These are phyloP conservation scores for Gymnothorax reevesii DNA, from an alignment of 2,797 vertebrate species.

Conservation along the genomic window DNA sequence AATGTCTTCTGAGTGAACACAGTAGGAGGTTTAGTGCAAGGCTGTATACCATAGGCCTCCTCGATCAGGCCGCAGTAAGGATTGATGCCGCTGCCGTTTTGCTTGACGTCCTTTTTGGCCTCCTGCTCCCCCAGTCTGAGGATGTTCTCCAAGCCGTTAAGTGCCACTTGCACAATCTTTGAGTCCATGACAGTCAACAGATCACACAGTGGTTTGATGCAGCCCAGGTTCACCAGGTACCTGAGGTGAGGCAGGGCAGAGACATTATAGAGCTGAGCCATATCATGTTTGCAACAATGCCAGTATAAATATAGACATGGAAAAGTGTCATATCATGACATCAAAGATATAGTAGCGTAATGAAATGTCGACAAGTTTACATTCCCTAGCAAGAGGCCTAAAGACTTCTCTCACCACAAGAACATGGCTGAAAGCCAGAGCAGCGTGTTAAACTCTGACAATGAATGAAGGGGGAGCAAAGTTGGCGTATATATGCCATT, in stretches of 20 bases:
- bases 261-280: neutral
- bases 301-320: too few relatives aligned
- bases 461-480: too few relatives aligned
- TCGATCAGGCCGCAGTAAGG: conserved; percentile 96
- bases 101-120: conserved; percentile 85
- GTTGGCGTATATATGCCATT: too few relatives aligned
- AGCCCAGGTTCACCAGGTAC: conserved; percentile 93
- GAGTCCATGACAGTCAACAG: conserved; percentile 98
- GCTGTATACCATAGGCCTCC: conserved; percentile 88
- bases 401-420: too few relatives aligned
- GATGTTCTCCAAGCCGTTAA: conserved; percentile 96
- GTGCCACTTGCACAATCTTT: conserved; percentile 95
- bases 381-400: too few relatives aligned
- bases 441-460: too few relatives aligned
- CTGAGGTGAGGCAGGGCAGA: conserved; percentile 59
- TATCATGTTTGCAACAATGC: too few relatives aligned
- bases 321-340: too few relatives aligned
- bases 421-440: too few relatives aligned
- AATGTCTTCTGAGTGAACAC: conserved; percentile 86
- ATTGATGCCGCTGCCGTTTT: conserved; percentile 83
- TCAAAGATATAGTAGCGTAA: too few relatives aligned
- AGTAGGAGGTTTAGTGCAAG: conserved; percentile 67
- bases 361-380: too few relatives aligned
- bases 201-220: conserved; percentile 95
- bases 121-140: conserved; percentile 94